Percentiles rank a stretch among this genome's conserved stretches.
Evolutionary conservation across 1,140 invertebrate genomes (phyloP).

Genomic region (Berghia stephanieae): DNA sequence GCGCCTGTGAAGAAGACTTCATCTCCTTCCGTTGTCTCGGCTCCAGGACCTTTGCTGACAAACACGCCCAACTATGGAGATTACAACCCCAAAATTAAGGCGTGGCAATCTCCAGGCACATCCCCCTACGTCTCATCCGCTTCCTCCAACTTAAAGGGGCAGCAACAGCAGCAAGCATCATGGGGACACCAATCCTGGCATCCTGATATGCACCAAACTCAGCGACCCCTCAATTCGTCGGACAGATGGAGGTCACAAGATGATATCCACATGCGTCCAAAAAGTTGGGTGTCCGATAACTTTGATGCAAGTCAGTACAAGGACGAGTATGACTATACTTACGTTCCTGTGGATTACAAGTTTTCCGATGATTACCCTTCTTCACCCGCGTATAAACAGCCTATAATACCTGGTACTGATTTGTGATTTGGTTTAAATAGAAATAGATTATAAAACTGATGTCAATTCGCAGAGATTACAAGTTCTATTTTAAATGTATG

Average conservation of each 20-base stretch:
- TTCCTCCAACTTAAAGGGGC: background rate
- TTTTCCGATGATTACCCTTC: background rate
- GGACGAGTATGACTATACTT: background rate
- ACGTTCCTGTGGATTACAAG: slow-evolving; percentile 13
- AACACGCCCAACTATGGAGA: too few species aligned
- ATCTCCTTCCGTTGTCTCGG: too few species aligned
- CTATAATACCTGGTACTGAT: slow-evolving; percentile 29
- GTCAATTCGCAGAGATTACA: too few species aligned
- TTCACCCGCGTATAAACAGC: slow-evolving; percentile 22
- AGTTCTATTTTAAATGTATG: too few species aligned
- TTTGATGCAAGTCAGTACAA: background rate
- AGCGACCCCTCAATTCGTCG: background rate
- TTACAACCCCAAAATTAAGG: slow-evolving; percentile 33
- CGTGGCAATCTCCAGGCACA: slow-evolving; percentile 25
- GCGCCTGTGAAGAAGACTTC: too few species aligned
- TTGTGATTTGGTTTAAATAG: slow-evolving; percentile 26
- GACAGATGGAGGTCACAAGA: background rate
- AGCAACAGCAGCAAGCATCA: background rate
- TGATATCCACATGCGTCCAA: background rate
- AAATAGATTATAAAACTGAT: too few species aligned
- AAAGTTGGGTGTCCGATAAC: slow-evolving; percentile 12
- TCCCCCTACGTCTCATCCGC: background rate
- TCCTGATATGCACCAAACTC: background rate
- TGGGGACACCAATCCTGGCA: background rate
- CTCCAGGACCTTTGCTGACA: too few species aligned